Percentiles rank a stretch among this genome's conserved stretches.
phyloP scores from a whole-genome alignment of 1,140 invertebrate species.

The Diuraphis noxia region DNA sequence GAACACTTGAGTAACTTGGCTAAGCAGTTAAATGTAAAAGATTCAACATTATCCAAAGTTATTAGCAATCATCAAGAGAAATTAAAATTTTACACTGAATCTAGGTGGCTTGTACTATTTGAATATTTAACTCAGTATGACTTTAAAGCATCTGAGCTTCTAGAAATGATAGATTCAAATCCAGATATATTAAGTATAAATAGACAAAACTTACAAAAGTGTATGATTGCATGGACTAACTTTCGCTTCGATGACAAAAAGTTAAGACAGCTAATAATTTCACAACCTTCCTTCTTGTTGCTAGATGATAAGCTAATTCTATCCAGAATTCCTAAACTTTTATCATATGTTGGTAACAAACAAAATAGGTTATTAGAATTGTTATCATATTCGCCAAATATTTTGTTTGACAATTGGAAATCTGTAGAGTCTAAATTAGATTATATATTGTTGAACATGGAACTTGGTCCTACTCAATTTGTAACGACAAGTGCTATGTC shows the following conservation, averaged over 20 bases:
- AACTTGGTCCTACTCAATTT: slow-evolving; percentile 44
- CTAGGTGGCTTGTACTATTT: slow-evolving; percentile 17
- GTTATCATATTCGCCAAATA: slow-evolving; percentile 44
- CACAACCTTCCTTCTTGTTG: slow-evolving; percentile 28
- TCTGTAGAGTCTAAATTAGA: slow-evolving; percentile 28
- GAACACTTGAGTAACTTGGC: not conserved
- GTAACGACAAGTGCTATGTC: slow-evolving; percentile 35
- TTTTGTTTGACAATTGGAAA: slow-evolving; percentile 44
- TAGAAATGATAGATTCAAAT: slow-evolving; percentile 44
- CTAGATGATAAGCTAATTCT: not conserved
- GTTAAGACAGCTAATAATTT: slow-evolving; percentile 28
- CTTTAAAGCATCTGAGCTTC: slow-evolving; percentile 34
- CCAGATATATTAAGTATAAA: slow-evolving; percentile 39
- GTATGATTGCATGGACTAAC: slow-evolving; percentile 40
- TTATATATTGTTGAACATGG: slow-evolving; percentile 39
- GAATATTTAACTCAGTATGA: slow-evolving; percentile 46
- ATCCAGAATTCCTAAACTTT: slow-evolving; percentile 49
- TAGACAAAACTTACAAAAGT: slow-evolving; percentile 32
- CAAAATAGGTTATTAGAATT: slow-evolving; percentile 37
- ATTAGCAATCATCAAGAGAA: slow-evolving; percentile 32
- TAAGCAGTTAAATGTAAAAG: slow-evolving; percentile 27
- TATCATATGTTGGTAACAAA: slow-evolving; percentile 41
- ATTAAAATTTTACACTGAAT: slow-evolving; percentile 2
- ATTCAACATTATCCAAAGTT: not conserved
- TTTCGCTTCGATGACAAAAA: slow-evolving; percentile 44